Conservation (phyloP, 2,113 vertebrate genomes). For the Cryptoleucopteryx plumbea region DNA sequence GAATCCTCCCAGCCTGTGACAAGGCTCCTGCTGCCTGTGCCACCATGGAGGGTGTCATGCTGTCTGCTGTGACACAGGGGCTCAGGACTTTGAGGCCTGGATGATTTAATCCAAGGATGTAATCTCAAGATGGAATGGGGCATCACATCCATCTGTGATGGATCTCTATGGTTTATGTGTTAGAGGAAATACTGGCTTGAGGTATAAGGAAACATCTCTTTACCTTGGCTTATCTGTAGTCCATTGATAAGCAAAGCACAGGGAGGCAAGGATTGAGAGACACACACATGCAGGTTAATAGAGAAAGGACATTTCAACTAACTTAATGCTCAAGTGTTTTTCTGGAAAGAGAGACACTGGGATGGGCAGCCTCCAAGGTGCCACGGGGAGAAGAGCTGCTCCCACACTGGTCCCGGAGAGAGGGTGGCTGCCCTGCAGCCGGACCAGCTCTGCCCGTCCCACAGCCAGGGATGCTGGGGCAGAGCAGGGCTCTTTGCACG, state of each 20-base stretch:
- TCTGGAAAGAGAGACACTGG: not conserved
- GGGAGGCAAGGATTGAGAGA: not conserved
- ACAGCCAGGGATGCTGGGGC: not conserved
- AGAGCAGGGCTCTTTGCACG: not conserved
- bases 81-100: not conserved
- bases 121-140: not conserved
- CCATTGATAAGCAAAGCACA: not conserved
- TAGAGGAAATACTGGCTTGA: not conserved
- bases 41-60: no score
- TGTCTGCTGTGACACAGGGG: not conserved
- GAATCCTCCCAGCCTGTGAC: not conserved
- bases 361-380: not conserved
- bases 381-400: not conserved
- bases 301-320: not conserved
- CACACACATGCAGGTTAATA: not conserved
- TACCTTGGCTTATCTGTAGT: constrained; percentile 55
- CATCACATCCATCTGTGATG: not conserved
- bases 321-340: not conserved
- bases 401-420: not conserved
- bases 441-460: not conserved
- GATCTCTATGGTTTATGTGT: not conserved
- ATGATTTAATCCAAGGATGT: not conserved
- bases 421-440: not conserved
- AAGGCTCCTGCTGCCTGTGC: not conserved
- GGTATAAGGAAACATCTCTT: not conserved